phyloP scores from a whole-genome alignment of 2,797 vertebrate species.

The Synanceia verrucosa region DNA sequence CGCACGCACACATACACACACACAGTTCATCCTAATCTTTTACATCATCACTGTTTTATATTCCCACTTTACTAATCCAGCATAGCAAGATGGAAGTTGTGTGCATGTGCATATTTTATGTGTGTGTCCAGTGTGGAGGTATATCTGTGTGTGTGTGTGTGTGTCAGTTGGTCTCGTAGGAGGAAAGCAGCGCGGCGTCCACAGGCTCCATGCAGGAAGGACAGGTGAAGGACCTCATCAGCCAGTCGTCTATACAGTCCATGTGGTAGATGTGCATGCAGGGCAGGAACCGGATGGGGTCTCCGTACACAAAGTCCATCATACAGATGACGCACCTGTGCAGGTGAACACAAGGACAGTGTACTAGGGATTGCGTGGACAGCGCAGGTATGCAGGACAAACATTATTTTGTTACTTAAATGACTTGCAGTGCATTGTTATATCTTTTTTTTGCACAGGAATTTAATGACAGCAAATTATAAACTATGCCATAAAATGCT shows the following conservation, averaged over 20 bases:
- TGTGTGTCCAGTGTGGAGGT: slow-evolving; percentile 22
- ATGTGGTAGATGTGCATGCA: slow-evolving; percentile 98
- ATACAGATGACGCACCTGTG: slow-evolving; percentile 95
- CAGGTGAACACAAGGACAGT: background rate
- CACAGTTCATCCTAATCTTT: slow-evolving; percentile 19
- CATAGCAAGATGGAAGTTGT: slow-evolving; percentile 43
- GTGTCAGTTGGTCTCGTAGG: slow-evolving; percentile 95
- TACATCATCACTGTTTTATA: slow-evolving; percentile 31
- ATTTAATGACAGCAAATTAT: background rate
- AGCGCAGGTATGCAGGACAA: background rate
- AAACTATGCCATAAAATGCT: background rate
- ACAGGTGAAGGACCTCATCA: slow-evolving; percentile 96
- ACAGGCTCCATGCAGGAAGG: slow-evolving; percentile 98
- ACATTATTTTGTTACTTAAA: background rate
- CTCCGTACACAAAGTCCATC: slow-evolving; percentile 97
- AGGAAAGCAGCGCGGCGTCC: slow-evolving; percentile 93
- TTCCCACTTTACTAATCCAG: slow-evolving; percentile 54
- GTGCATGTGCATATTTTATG: slow-evolving; percentile 24
- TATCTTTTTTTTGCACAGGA: background rate
- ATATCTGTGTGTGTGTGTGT: slow-evolving; percentile 34
- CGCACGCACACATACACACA: background rate
- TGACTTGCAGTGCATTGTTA: background rate
- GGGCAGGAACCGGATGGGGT: slow-evolving; percentile 96
- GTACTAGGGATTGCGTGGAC: background rate
- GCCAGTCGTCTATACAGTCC: slow-evolving; percentile 98